A percentile compares a stretch with the other conserved stretches of the same genome.
These are phyloP conservation scores for Rhogogaster chlorosoma DNA, from an alignment of 2,888 invertebrate genomes.

Conservation along the genomic window DNA sequence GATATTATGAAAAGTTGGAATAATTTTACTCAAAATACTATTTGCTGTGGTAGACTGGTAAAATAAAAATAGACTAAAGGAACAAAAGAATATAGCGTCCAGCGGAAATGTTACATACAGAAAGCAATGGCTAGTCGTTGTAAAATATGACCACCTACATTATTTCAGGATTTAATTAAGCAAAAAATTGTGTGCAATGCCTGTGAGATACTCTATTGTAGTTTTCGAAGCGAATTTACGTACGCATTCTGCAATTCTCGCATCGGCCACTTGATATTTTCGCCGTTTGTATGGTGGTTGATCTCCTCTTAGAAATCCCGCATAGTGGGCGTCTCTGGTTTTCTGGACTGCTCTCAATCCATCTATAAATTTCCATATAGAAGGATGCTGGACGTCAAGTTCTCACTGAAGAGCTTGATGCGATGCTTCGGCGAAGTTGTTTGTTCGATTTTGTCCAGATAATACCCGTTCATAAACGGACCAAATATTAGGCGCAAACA, in stretches of 20 bases:
- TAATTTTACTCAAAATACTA: neutral
- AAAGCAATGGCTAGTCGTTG: neutral
- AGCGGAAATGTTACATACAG: conserved; percentile 54
- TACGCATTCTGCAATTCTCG: neutral
- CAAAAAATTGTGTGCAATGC: conserved; percentile 36
- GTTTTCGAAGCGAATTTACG: conserved; percentile 21
- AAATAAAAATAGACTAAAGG: neutral
- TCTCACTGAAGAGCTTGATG: conserved; percentile 52
- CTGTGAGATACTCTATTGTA: conserved; percentile 39
- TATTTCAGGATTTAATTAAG: neutral
- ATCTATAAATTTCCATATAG: conserved; percentile 49
- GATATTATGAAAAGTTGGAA: neutral
- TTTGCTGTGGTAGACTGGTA: neutral
- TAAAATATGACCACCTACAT: neutral
- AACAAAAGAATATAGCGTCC: conserved; percentile 33
- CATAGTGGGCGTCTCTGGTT: conserved; percentile 19
- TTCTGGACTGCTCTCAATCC: conserved; percentile 35
- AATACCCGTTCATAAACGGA: too few relatives aligned
- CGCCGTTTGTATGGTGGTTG: conserved; percentile 35
- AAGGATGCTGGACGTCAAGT: conserved; percentile 51
- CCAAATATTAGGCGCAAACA: too few relatives aligned
- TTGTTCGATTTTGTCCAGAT: too few relatives aligned
- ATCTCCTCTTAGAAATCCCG: conserved; percentile 7
- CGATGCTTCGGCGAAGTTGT: conserved; percentile 54
- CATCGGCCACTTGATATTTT: conserved; percentile 43